Conservation (phyloP, 2,888 invertebrate species). For the Diogma glabrata region DNA sequence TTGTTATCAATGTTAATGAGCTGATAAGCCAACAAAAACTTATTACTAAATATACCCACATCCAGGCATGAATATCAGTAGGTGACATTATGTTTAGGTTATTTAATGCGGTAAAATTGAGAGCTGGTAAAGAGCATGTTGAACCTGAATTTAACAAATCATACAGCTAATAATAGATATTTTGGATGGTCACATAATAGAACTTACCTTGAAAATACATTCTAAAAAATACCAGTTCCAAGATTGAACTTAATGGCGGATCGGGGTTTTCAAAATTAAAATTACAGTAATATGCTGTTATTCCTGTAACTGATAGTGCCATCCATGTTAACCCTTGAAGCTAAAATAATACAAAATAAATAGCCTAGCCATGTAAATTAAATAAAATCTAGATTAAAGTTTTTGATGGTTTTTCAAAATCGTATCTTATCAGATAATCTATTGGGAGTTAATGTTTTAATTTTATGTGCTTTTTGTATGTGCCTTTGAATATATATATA, state of each 20-base stretch:
- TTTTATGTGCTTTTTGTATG: too few relatives aligned
- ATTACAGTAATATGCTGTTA: conserved; percentile 31
- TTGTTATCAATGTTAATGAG: conserved; percentile 27
- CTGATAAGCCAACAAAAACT: conserved; percentile 30
- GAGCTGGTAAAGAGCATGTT: conserved; percentile 24
- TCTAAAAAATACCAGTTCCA: conserved; percentile 28
- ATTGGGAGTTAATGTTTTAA: too few relatives aligned
- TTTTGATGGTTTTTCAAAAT: too few relatives aligned
- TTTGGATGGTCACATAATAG: neutral
- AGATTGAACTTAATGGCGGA: conserved; percentile 22
- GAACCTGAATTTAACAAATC: conserved; percentile 19
- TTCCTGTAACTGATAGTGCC: conserved; percentile 31
- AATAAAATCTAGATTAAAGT: too few relatives aligned
- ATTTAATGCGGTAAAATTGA: conserved; percentile 19
- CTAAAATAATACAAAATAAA: conserved; percentile 23
- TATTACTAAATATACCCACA: conserved; percentile 30
- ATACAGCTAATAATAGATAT: neutral
- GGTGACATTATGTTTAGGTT: conserved; percentile 26
- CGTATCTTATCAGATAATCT: too few relatives aligned
- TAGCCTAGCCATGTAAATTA: too few relatives aligned
- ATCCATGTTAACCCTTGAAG: conserved; percentile 34
- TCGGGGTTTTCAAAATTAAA: conserved; percentile 22
- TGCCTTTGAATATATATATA: too few relatives aligned
- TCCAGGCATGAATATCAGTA: conserved; percentile 27
- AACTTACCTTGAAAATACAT: conserved; percentile 29